A percentile compares a stretch with the other conserved stretches of the same genome.
phyloP scores from a whole-genome alignment of 2,888 invertebrate genomes.

The Carcina quercana region DNA sequence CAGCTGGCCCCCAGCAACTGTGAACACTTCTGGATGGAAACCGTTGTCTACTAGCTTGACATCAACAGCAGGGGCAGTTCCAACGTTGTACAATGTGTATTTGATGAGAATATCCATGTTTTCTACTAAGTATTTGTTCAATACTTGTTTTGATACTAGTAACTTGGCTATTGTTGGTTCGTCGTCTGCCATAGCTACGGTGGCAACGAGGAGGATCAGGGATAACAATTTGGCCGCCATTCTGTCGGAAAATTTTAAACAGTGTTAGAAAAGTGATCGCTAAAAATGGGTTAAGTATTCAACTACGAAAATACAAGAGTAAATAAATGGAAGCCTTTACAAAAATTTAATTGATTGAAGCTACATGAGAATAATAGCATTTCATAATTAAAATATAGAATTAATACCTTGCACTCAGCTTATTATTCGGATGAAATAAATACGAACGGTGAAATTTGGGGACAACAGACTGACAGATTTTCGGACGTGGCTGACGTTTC shows the following conservation, averaged over 20 bases:
- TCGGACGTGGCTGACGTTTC: conserved; percentile 72
- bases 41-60: conserved; percentile 92
- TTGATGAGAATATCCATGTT: conserved; percentile 96
- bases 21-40: conserved; percentile 94
- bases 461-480: conserved; percentile 48
- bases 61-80: conserved; percentile 91
- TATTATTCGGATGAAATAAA: conserved; percentile 14
- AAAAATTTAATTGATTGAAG: no score
- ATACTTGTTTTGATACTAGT: conserved; percentile 93
- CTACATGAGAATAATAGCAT: no score
- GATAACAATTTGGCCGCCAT: conserved; percentile 63
- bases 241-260: conserved; percentile 48
- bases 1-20: conserved; percentile 90
- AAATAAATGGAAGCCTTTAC: conserved; percentile 12
- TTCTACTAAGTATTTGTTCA: conserved; percentile 97
- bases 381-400: conserved; percentile 4
- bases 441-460: conserved; percentile 19
- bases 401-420: conserved; percentile 21
- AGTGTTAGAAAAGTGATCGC: no score
- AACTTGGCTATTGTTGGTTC: conserved; percentile 87
- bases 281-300: no score
- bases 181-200: conserved; percentile 72
- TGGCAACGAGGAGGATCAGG: conserved; percentile 56
- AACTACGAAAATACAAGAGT: no score
- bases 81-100: conserved; percentile 95